Conservation (phyloP, 2,113 vertebrate species). For the Ophiodon elongatus region DNA sequence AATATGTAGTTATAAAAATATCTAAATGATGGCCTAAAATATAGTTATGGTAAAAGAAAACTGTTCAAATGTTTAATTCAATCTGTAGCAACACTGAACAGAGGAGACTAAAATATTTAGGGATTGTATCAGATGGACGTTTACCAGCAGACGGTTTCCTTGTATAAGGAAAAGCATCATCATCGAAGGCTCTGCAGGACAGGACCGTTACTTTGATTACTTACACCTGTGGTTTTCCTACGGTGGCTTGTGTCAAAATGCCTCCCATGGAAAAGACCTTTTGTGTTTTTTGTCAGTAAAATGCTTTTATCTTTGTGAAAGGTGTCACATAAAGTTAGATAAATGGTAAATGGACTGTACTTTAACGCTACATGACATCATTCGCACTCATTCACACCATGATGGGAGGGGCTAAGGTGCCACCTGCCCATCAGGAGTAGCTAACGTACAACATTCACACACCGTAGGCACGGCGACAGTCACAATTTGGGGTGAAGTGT, state of each 20-base stretch:
- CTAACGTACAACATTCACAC: no score
- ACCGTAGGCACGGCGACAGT: no score
- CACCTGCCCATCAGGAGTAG: no score
- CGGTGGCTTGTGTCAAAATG: background rate
- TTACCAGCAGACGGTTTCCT: background rate
- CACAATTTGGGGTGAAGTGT: no score
- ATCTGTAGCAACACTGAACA: background rate
- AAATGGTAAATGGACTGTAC: no score
- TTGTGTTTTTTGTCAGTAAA: background rate
- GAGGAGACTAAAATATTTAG: background rate
- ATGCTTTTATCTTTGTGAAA: background rate
- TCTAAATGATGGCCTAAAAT: background rate
- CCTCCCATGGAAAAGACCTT: background rate
- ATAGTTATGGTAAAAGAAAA: background rate
- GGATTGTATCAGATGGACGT: background rate
- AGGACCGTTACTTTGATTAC: background rate
- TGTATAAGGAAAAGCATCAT: background rate
- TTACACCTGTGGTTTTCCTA: background rate
- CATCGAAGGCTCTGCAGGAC: background rate
- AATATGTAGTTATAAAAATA: background rate
- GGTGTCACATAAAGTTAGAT: background rate
- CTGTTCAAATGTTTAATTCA: background rate
- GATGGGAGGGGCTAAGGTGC: no score
- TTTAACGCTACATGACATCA: no score
- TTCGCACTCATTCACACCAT: no score